These are phyloP conservation scores for Campoletis sonorensis DNA, from an alignment of 1,140 invertebrate species.

Conservation along the genomic window DNA sequence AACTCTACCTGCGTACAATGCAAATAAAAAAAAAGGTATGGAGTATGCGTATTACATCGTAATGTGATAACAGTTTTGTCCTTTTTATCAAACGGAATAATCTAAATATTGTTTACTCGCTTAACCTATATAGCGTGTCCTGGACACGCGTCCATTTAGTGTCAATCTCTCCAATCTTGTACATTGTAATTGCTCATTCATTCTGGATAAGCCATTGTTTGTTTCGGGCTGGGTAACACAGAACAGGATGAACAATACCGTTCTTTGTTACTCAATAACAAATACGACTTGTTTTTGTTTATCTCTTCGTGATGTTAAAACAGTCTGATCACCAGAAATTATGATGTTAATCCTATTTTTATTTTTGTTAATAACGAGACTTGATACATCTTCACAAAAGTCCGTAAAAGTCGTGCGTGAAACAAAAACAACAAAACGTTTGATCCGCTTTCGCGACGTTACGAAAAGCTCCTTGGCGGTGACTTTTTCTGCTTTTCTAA, in stretches of 20 bases:
- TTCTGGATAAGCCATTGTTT: conserved; percentile 32
- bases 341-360: background rate
- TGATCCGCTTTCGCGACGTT: background rate
- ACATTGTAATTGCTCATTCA: conserved; percentile 37
- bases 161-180: conserved; percentile 26
- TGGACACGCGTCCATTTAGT: background rate
- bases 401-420: background rate
- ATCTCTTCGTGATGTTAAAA: background rate
- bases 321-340: background rate
- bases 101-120: conserved; percentile 28
- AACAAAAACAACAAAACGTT: conserved; percentile 14
- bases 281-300: background rate
- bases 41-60: conserved; percentile 19
- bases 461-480: no score
- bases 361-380: background rate
- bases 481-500: no score
- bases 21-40: conserved; percentile 9
- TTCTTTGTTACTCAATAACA: background rate
- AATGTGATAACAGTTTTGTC: conserved; percentile 42
- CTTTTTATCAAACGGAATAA: conserved; percentile 27
- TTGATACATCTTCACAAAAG: conserved; percentile 18
- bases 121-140: conserved; percentile 29
- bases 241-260: background rate
- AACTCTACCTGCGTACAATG: conserved; percentile 9
- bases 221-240: conserved; percentile 16